These are phyloP conservation scores for Brachymystax lenok DNA, from an alignment of 2,797 vertebrate genomes.

Conservation along the genomic window DNA sequence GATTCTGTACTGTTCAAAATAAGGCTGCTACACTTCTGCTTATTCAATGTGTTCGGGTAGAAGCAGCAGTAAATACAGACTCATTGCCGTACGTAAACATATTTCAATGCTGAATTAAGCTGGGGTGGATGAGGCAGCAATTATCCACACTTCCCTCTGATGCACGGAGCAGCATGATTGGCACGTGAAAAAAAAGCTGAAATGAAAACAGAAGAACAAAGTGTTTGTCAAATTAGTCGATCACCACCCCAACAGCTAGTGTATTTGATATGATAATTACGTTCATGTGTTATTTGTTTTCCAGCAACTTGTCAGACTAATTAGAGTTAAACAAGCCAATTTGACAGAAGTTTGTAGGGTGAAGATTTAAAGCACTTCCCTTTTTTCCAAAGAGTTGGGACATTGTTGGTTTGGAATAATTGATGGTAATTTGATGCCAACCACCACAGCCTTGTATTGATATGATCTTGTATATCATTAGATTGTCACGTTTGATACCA, in stretches of 20 bases:
- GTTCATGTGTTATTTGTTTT: conserved; percentile 59
- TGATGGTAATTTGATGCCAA: neutral
- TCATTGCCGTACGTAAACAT: conserved; percentile 28
- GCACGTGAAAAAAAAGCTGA: conserved; percentile 52
- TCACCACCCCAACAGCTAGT: conserved; percentile 52
- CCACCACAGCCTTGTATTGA: neutral
- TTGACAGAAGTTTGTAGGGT: conserved; percentile 44
- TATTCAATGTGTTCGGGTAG: too few species aligned
- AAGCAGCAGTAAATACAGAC: neutral
- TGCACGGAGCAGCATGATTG: conserved; percentile 56
- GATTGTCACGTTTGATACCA: too few species aligned
- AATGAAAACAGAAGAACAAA: conserved; percentile 44
- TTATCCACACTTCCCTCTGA: conserved; percentile 34
- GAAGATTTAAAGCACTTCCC: conserved; percentile 35
- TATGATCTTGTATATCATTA: too few species aligned
- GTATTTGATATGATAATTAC: conserved; percentile 70
- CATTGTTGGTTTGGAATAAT: neutral
- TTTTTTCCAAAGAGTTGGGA: conserved; percentile 6
- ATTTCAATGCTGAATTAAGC: conserved; percentile 38
- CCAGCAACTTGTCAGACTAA: conserved; percentile 63
- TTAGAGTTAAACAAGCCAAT: conserved; percentile 64
- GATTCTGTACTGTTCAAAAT: neutral
- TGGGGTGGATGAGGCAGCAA: conserved; percentile 51
- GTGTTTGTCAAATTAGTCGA: conserved; percentile 57
- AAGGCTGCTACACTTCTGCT: neutral